Evolutionary conservation across 2,888 invertebrate species (phyloP), one percentile per base, ranked within the genome.

Genomic region (Entomobrya proxima): DNA sequence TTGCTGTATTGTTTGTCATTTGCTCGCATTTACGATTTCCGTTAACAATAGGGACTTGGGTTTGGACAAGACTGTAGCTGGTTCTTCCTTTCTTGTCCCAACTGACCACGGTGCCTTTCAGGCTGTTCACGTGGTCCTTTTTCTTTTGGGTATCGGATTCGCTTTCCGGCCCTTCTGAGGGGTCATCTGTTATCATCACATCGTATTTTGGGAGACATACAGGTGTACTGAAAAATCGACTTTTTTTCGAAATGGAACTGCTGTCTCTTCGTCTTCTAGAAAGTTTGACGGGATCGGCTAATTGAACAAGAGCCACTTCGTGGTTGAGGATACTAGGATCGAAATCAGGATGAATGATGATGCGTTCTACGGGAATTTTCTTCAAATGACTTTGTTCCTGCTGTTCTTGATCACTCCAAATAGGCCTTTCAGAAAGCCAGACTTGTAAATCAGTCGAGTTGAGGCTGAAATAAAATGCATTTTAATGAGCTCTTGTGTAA

Each of bases 61-160:
- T 80, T 55, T 80, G 52, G 1, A 80, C 52, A 47, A 69, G 37
- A 3, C 61, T 21, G 30, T 85, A 85, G 0, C 79, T 80, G 6
- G 79, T 85, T 32, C 79, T 44, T 27, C 85, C 85, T 64, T 80
- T 79, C 21, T 85, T 79, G 15, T 85, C 85, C 85, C 85, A 85
- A 69, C 85, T 85, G 52, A 52, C 72, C 15, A 85, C 74, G 24
- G 74, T 79, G 6, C 58, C 85, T 24, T 58, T 78, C n/a, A 74
- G 9, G 11, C 27, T 47, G 6, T 13, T 18, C n/a, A 76, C 35
- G 40, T 77, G 58, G 27, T 64, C 44, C 13, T 27, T 27, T 1
- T 21, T 37, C 13, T 9, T 7, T 55, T 55, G 5, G n/a, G 32
- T 30, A 15, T 11, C 64, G 15, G 11, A n/a, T 55, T 55, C 21